Evolutionary conservation across 92 coral and sea anemone genomes (phyloP), one percentile per base, ranked within the genome.

Genomic region (Pocillopora grandis): DNA sequence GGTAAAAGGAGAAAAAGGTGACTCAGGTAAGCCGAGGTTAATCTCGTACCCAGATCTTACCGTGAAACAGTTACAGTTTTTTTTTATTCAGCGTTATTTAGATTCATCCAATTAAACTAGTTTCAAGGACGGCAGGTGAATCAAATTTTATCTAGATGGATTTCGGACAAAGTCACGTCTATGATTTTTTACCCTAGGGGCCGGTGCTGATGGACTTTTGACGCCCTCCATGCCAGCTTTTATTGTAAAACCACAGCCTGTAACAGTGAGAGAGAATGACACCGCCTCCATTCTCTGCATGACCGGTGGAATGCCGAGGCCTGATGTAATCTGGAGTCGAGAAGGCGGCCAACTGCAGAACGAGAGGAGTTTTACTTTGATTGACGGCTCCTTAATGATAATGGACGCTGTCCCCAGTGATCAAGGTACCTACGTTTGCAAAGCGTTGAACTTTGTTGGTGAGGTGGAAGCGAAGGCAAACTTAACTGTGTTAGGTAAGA

Each of bases 401-500:
- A 85, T 78, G 94, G 92, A 77, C 92, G 57, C 86, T 91, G 56
- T 64, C 76, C 86, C 9, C 72, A 82, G 79, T 84, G 58, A 81
- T 88, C 20, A 91, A 49, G 92, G 94, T 18, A 67, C 82, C 18
- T 91, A 88, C 66, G 79, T 75, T 12, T 91, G 94, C 49, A 68
- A 80, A 66, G 94, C 94, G n/a, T 81, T 62, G 77, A 91, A 88
- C 62, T 70, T 88, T 31, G 79, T 91, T 3, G 92, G 92, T 23
- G 84, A 75, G 37, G 84, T 86, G 23, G 76, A 78, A 69, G 87
- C 87, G 21, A 15, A 15, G 21, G 58, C 76, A 31, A 71, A 71
- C 76, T 49, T 71, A n/a, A 71, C 76, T 19, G 76, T 71, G 36
- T 56, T 35, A 71, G 76, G 76, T 71, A 27, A 71, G 70, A 6